phyloP scores from a whole-genome alignment of 2,888 invertebrate genomes.

The Zele albiditarsus region DNA sequence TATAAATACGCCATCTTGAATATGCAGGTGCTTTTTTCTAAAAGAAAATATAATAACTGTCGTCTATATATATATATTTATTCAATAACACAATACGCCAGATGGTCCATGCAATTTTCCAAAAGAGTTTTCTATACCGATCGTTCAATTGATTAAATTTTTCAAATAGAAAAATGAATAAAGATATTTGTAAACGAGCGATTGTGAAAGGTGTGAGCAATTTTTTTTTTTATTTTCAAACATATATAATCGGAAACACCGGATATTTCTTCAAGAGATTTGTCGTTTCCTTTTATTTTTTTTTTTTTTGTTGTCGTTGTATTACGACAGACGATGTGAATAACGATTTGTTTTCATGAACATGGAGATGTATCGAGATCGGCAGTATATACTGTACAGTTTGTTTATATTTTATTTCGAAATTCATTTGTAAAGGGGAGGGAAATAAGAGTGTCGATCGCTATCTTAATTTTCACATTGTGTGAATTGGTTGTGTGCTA shows the following conservation, averaged over 20 bases:
- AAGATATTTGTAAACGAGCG: not conserved
- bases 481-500: not conserved
- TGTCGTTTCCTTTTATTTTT: not conserved
- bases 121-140: constrained; percentile 2
- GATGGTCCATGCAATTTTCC: constrained; percentile 6
- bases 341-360: constrained; percentile 18
- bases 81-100: not conserved
- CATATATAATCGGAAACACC: constrained; percentile 1
- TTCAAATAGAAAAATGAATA: not conserved
- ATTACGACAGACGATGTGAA: not conserved
- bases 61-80: not conserved
- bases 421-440: not conserved
- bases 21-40: constrained; percentile 13
- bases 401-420: constrained; percentile 25
- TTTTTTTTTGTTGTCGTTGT: not conserved
- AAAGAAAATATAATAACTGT: constrained; percentile 1
- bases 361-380: constrained; percentile 15
- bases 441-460: constrained; percentile 21
- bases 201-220: not conserved
- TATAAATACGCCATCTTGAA: constrained; percentile 5
- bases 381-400: not conserved
- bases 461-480: constrained; percentile 40
- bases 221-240: not conserved
- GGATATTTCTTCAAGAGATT: not conserved
- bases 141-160: constrained; percentile 3